Evolutionary conservation across 2,113 vertebrate genomes (phyloP), one percentile per base, ranked within the genome.

Genomic region (Misgurnus anguillicaudatus): DNA sequence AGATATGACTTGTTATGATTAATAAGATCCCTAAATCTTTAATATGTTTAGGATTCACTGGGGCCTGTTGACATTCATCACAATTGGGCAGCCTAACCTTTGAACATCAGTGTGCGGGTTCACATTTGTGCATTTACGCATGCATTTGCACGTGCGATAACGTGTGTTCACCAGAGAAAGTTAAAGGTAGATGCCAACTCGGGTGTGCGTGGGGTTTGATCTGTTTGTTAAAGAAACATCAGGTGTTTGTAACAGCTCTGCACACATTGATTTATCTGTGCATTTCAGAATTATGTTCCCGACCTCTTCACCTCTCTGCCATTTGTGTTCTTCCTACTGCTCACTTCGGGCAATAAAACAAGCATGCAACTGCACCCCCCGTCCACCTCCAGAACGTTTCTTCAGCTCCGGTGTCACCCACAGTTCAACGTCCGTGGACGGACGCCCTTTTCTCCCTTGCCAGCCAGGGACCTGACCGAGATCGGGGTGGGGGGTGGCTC

Each of bases 291-390:
- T 89, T 90, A 90, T 90, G 88, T 87, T 88, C 81, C 83, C 2
- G 87, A 92, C 91, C 92, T 90, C 88, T 91, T 90, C 84, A 93
- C 90, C 91, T 86, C 85, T 4, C 71, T 6, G 80, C 92, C 91
- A 93, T 93, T 93, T 92, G 92, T 92, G 91, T 89, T 81, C 84
- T 85, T 85, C 86, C 86, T 79, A 82, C 85, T 72, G 82, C 87
- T 89, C 88, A 86, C 88, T 88, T 87, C 89, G 85, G 87, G 87
- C 90, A 87, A 89, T 91, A 89, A 90, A 86, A 86, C 83, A 82
- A 85, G 79, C 69, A 61, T 45, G 70, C 80, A 80, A 80, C 73
- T 83, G 73, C 75, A 63, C 83, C 78, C 58, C 55, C 75, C 31
- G 39, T 57, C 68, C 74, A 77, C 84, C 86, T 86, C 78, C 88